A percentile compares a stretch with the other conserved stretches of the same genome.
Conservation (phyloP, 2,113 vertebrate genomes). For the Dromiciops gliroides region DNA sequence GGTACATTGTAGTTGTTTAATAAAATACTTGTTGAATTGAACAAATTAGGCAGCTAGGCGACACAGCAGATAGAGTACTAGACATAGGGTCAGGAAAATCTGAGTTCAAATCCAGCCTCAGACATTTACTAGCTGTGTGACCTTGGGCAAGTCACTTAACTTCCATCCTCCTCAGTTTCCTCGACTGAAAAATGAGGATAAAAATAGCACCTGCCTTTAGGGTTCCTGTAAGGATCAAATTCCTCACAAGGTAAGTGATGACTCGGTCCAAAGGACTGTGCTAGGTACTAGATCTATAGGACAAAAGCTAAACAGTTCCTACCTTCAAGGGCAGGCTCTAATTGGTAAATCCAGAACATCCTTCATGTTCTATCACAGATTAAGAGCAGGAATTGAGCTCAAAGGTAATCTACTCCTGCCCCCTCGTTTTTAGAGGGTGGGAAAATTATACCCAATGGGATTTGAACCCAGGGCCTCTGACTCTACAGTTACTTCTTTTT, state of each 20-base stretch:
- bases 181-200: not conserved
- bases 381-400: too few relatives aligned
- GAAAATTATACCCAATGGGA: not conserved
- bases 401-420: too few relatives aligned
- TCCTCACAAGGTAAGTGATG: too few relatives aligned
- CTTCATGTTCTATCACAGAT: too few relatives aligned
- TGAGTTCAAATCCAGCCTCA: not conserved
- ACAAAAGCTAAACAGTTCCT: too few relatives aligned
- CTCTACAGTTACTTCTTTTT: not conserved
- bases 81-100: not conserved
- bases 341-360: too few relatives aligned
- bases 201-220: not conserved
- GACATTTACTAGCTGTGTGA: not conserved
- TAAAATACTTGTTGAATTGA: not conserved
- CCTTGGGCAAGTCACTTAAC: not conserved
- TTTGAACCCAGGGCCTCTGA: not conserved
- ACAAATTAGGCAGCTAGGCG: not conserved
- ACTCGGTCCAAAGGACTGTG: not conserved
- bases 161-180: not conserved
- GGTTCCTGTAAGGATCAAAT: not conserved
- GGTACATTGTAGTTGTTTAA: not conserved
- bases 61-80: not conserved
- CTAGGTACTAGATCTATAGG: not conserved
- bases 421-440: not conserved
- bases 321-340: too few relatives aligned